Conservation (phyloP, 2,113 vertebrate species). For the Alethe diademata region DNA sequence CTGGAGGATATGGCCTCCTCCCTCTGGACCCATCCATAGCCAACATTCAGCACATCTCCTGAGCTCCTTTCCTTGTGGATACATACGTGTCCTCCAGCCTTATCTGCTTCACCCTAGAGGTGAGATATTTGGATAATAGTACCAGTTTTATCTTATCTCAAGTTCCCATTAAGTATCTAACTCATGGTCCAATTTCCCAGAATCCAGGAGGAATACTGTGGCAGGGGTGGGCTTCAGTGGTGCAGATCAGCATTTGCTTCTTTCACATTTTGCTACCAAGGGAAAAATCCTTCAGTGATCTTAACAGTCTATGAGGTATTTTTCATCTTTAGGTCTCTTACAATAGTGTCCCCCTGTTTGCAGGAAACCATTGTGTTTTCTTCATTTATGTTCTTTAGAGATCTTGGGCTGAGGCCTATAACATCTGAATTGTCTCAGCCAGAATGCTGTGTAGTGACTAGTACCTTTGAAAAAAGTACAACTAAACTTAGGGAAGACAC, state of each 20-base stretch:
- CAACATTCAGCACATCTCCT: neutral
- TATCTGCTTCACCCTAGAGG: neutral
- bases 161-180: too few relatives aligned
- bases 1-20: rapidly evolving
- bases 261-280: neutral
- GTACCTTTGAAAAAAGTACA: neutral
- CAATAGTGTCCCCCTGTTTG: neutral
- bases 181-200: too few relatives aligned
- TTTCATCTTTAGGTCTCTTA: neutral
- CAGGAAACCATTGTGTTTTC: rapidly evolving
- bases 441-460: neutral
- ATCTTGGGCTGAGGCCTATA: neutral
- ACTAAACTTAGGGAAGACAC: neutral
- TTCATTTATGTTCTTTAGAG: neutral
- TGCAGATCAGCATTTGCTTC: neutral
- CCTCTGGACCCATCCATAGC: neutral
- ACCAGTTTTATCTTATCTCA: neutral
- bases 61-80: neutral
- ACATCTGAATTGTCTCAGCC: neutral
- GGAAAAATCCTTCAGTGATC: neutral
- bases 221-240: rapidly evolving
- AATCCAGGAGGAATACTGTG: neutral
- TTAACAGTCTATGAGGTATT: neutral
- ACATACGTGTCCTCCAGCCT: neutral
- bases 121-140: neutral